Conservation (phyloP, 2,113 vertebrate genomes). For the Ptilorrhoa leucosticta region DNA sequence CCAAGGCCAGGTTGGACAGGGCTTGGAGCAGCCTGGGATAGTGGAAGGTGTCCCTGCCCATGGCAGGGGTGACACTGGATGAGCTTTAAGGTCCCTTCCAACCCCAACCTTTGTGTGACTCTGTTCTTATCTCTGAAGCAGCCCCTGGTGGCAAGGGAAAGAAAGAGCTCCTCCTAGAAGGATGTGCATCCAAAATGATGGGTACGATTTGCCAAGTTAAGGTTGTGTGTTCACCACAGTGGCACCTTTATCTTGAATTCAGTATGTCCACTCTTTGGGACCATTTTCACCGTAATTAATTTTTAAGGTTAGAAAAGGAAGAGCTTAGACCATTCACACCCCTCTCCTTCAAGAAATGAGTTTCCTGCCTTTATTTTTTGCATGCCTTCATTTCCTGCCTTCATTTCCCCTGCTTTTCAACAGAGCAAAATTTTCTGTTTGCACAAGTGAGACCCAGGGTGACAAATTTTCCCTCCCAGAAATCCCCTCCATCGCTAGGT, state of each 20-base stretch:
- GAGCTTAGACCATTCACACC: neutral
- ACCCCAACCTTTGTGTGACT: rapidly evolving
- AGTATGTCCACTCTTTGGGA: neutral
- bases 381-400: neutral
- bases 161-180: neutral
- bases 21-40: rapidly evolving
- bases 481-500: neutral
- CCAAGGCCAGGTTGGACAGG: rapidly evolving
- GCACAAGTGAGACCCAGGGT: neutral
- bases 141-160: neutral
- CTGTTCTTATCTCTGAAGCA: neutral
- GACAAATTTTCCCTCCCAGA: neutral
- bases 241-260: neutral
- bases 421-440: neutral
- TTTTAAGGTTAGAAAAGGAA: neutral
- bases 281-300: neutral
- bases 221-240: neutral
- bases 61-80: too few species aligned
- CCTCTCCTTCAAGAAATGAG: neutral
- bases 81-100: rapidly evolving
- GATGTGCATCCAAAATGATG: neutral
- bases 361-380: neutral
- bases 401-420: neutral
- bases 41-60: rapidly evolving
- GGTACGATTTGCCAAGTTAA: neutral